phyloP scores from a whole-genome alignment of 2,797 vertebrate species.

The Acropternis orthonyx region DNA sequence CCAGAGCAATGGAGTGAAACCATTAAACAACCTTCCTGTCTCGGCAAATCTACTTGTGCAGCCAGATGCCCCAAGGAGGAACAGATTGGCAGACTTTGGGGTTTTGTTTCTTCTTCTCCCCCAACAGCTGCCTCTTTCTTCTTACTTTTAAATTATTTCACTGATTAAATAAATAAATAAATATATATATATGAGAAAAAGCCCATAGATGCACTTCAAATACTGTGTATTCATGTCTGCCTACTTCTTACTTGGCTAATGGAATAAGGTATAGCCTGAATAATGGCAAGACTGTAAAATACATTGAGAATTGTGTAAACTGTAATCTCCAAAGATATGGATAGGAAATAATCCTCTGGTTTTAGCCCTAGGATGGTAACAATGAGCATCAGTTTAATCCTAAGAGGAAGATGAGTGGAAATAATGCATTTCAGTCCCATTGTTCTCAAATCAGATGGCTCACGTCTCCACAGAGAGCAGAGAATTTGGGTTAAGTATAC shows the following conservation, averaged over 20 bases:
- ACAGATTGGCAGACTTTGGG: not conserved
- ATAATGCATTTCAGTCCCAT: slow-evolving; percentile 5
- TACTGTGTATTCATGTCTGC: not conserved
- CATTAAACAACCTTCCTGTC: not conserved
- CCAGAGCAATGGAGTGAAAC: not conserved
- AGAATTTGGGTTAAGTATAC: slow-evolving; percentile 27
- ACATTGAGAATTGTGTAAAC: not conserved
- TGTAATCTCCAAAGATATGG: not conserved
- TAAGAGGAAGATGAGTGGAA: slow-evolving; percentile 7
- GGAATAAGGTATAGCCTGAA: not conserved
- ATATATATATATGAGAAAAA: not conserved
- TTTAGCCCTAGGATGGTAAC: slow-evolving; percentile 5
- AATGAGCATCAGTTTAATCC: slow-evolving; percentile 11
- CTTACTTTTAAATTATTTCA: not conserved
- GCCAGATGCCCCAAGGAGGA: not conserved
- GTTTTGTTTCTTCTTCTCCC: not conserved
- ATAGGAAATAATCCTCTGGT: not conserved
- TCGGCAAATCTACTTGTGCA: not conserved
- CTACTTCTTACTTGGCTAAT: not conserved
- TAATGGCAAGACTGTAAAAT: not conserved
- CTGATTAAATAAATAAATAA: not conserved
- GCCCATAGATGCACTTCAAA: not conserved
- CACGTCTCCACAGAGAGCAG: not conserved
- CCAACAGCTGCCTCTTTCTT: not conserved
- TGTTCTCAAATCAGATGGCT: slow-evolving; percentile 3